Base-by-base conservation (phyloP, 2,888 invertebrate genomes). In the Apodemia duryi region DNA sequence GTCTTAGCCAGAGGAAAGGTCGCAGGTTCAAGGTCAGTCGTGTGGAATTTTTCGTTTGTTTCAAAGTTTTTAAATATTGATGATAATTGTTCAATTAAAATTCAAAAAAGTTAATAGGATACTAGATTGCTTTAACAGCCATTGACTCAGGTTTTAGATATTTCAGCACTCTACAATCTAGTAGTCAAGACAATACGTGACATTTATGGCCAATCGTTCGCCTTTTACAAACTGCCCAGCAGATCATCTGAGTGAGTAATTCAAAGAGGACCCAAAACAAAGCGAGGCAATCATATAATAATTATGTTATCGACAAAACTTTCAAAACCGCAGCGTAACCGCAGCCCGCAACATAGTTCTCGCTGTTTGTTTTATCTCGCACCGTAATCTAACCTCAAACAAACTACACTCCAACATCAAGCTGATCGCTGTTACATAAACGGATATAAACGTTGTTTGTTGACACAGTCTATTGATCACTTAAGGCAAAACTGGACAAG, bases 351-450 rank as follows among this genome's bases (percentile, higher is more conserved):
- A 57, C 32, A 57, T 29, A 35, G 57, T 54, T 29, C 57, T 21
- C 21, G 28, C 52, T 32, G 32, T 57, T 32, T 57, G 57, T 57
- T 57, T 57, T 49, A 49, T 29, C 57, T 57, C 32, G 57, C 49
- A 49, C 49, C 5, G 49, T 32, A 32, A 57, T 32, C 57, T 29
- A 57, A 49, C 49, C 57, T 32, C 57, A 57, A 54, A 54, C 29
- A 29, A 57, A 57, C 57, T 57, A 57, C 11, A 11, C 32, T 6
- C 28, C 52, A 52, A 52, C 52, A 52, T 28, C 28, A 28, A 52
- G 21, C 21, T 52, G 28, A 52, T 28, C 28, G 51, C 21, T 28
- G 43, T 21, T n/a, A 51, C 51, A 51, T 21, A 28, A 51, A 21
- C 51, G 21, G 11, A 28, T 29, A 54, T 32, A 54, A 29, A 9